Base-by-base conservation (phyloP, 1,140 invertebrate genomes). In the Protaetia brevitarsis region DNA sequence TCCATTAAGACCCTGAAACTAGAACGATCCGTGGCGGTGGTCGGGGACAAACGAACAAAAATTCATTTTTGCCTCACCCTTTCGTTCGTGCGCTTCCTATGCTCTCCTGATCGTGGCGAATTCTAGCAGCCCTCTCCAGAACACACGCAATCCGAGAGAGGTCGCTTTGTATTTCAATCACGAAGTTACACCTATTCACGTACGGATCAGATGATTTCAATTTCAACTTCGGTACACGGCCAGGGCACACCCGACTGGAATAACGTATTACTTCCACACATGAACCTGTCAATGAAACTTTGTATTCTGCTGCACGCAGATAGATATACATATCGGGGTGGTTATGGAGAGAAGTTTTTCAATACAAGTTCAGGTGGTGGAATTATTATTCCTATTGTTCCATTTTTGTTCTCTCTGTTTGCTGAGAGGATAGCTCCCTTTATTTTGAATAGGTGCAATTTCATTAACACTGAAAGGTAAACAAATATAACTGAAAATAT, bases 151-250 rank as follows among this genome's bases (percentile, higher is more conserved):
- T n/a, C n/a, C n/a, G n/a, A n/a, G n/a, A n/a, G n/a, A n/a, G n/a
- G n/a, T n/a, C 37, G 37, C 37, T 45, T 45, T 58, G 56, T 58
- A 58, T 58, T 58, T 58, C 28, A 30, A 58, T 58, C 56, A 58
- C 56, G 56, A 30, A 58, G 56, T 58, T 58, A 58, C 56, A 58
- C 56, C 56, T 58, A 58, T 58, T 58, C 56, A 58, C 56, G 56
- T 58, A 27, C 56, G 23, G 56, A 58, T 58, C 56, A 58, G 56
- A 27, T 58, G 56, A 58, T 30, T 58, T 58, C 56, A 58, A 58
- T 58, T 58, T 58, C 56, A 58, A 58, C 37, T 45, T 45, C 37
- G 37, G 16, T 45, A 13, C 37, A 6, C 37, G 37, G 37, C 23
- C n/a, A n/a, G n/a, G 37, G 37, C 2, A 45, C 8, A 45, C 37